Evolutionary conservation across 2,113 vertebrate genomes (phyloP), one percentile per base, ranked within the genome.

Genomic region (Calcarius ornatus): DNA sequence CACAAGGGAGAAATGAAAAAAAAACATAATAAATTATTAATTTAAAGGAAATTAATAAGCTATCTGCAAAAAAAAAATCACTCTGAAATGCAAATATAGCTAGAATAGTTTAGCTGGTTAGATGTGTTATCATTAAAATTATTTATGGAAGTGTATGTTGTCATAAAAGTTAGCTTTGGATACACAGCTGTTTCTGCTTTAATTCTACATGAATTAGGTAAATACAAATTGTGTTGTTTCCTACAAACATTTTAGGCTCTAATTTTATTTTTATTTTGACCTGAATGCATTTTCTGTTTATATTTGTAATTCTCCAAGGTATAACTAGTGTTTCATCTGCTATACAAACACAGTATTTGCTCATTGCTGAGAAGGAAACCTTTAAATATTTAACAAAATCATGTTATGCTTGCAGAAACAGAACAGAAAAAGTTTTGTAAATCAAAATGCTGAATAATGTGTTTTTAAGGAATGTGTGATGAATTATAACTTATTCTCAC

Each of bases 301-400:
- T 79, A 75, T 70, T 90, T 94, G 56, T 90, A 90, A 83, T 91
- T 92, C 95, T 91, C 88, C 33, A 31, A 94, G 50, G 85, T 90
- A 60, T 80, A 92, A 71, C 65, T 66, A 87, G 51, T 47, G 54
- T 81, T 95, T 92, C 54, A 37, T 93, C 64, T 90, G 25, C 54
- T 92, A 10, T 80, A 86, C 80, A 94, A 95, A 90, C 54, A 94
- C 77, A 81, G 53, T 51, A 50, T 88, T 90, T 95, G 48, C 57
- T 94, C 92, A 63, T 90, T 63, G 33, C 53, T 79, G 50, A 86
- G 54, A 95, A 81, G 13, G 40, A 94, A 90, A 5, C 15, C 30
- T 88, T 95, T 88, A 97, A 95, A 95, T 94, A 94, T 94, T 94
- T 92, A 88, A 94, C 56, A 51, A 90, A 95, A 94, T 69, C 33